Evolutionary conservation across 1,140 invertebrate genomes (phyloP).

Genomic region (Drosophila orosa): DNA sequence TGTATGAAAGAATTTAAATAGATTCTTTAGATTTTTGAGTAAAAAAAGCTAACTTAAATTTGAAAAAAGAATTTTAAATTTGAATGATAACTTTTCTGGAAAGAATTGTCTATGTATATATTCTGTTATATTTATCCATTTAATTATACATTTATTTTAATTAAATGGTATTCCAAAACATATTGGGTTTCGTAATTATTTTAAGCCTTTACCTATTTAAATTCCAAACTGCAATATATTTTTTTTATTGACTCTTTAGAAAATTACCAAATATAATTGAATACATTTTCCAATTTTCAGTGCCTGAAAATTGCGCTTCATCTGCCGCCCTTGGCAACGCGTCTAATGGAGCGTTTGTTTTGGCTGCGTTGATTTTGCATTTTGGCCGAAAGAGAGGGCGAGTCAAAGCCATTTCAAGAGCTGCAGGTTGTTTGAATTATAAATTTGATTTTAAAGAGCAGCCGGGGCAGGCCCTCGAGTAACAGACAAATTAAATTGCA

Average conservation of each 20-base stretch:
- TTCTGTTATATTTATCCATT: no score
- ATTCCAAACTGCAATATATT: no score
- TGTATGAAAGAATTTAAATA: no score
- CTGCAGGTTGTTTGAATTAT: conserved; percentile 49
- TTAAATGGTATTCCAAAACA: no score
- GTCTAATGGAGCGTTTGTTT: conserved; percentile 67
- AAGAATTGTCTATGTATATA: no score
- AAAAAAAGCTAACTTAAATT: no score
- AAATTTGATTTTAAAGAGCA: conserved; percentile 48
- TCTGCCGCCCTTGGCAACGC: conserved; percentile 32
- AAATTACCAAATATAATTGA: neutral
- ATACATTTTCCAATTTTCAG: neutral
- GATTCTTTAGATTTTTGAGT: no score
- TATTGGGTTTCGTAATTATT: no score
- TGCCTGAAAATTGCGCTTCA: conserved; percentile 26
- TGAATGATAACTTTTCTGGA: no score
- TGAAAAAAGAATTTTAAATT: no score
- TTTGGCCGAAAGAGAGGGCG: conserved; percentile 10
- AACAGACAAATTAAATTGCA: conserved; percentile 39
- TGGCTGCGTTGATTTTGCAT: conserved; percentile 61
- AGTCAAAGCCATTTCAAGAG: conserved; percentile 18
- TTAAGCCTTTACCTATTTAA: no score
- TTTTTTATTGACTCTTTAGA: neutral
- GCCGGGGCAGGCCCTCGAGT: conserved; percentile 12
- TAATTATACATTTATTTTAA: no score